Evolutionary conservation across 2,888 invertebrate species (phyloP).

Genomic region (Erebia ligea): DNA sequence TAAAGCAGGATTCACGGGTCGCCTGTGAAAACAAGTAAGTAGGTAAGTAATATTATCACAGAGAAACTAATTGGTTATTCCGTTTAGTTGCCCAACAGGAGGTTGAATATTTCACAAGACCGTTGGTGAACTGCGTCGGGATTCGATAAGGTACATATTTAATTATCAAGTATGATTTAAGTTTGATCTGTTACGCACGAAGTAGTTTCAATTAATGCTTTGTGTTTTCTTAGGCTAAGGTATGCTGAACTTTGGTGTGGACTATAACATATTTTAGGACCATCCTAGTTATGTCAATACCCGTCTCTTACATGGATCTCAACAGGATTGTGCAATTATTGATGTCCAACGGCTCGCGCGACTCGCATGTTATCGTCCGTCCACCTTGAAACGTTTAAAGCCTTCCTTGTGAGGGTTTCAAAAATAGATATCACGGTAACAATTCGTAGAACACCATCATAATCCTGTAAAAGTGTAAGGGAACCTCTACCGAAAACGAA

Average conservation of each 20-base stretch:
- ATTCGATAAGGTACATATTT: slow-evolving; percentile 62
- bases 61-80: slow-evolving; percentile 65
- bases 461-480: too few relatives aligned
- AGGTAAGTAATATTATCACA: slow-evolving; percentile 39
- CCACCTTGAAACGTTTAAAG: too few relatives aligned
- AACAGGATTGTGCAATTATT: too few relatives aligned
- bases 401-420: too few relatives aligned
- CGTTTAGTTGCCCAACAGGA: slow-evolving; percentile 62
- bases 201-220: slow-evolving; percentile 46
- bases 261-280: background rate
- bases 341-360: too few relatives aligned
- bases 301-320: too few relatives aligned
- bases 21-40: slow-evolving; percentile 42
- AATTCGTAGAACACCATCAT: too few relatives aligned
- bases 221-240: slow-evolving; percentile 37
- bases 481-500: too few relatives aligned
- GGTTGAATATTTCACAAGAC: slow-evolving; percentile 58
- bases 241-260: background rate
- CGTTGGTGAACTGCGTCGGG: slow-evolving; percentile 43
- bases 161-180: slow-evolving; percentile 45
- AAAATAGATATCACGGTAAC: too few relatives aligned
- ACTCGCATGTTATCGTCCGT: too few relatives aligned
- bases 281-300: too few relatives aligned
- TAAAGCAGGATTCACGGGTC: background rate
- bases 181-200: slow-evolving; percentile 39